Evolutionary conservation across 2,113 vertebrate genomes (phyloP).

Genomic region (Epinephelus lanceolatus): DNA sequence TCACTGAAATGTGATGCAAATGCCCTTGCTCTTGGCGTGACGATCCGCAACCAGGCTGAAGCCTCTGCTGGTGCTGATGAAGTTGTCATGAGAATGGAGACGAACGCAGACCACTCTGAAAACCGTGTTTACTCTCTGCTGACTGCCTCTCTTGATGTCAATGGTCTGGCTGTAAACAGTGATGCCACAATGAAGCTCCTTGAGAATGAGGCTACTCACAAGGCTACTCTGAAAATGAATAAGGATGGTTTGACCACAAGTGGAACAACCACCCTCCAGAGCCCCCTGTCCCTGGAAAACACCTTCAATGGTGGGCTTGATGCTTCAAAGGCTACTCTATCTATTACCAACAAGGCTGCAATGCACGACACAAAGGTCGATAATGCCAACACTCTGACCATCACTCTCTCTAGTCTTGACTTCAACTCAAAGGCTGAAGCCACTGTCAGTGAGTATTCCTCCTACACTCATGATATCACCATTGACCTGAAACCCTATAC

Average conservation of each 20-base stretch:
- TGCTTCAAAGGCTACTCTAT: slow-evolving; percentile 83
- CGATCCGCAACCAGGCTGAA: slow-evolving; percentile 86
- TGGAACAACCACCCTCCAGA: slow-evolving; percentile 86
- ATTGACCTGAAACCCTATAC: slow-evolving; percentile 86
- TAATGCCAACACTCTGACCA: slow-evolving; percentile 85
- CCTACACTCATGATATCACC: slow-evolving; percentile 88
- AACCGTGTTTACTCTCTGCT: slow-evolving; percentile 83
- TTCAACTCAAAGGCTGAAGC: slow-evolving; percentile 89
- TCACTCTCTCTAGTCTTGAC: slow-evolving; percentile 84
- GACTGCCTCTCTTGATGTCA: slow-evolving; percentile 86
- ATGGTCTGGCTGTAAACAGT: slow-evolving; percentile 78
- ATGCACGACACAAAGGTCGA: slow-evolving; percentile 85
- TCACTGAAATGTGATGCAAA: slow-evolving; percentile 87
- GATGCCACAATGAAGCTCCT: slow-evolving; percentile 84
- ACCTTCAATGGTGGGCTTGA: slow-evolving; percentile 87
- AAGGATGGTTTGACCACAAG: slow-evolving; percentile 87
- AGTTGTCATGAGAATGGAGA: slow-evolving; percentile 86
- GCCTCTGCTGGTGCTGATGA: slow-evolving; percentile 82
- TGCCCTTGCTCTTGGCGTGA: slow-evolving; percentile 80
- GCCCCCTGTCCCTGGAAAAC: slow-evolving; percentile 87
- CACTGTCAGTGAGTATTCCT: slow-evolving; percentile 79
- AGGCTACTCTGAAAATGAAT: slow-evolving; percentile 85
- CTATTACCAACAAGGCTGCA: slow-evolving; percentile 85
- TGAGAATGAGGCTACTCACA: slow-evolving; percentile 87
- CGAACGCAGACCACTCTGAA: slow-evolving; percentile 82